Conservation (phyloP, 2,888 invertebrate genomes). For the Allolobophora icterica region DNA sequence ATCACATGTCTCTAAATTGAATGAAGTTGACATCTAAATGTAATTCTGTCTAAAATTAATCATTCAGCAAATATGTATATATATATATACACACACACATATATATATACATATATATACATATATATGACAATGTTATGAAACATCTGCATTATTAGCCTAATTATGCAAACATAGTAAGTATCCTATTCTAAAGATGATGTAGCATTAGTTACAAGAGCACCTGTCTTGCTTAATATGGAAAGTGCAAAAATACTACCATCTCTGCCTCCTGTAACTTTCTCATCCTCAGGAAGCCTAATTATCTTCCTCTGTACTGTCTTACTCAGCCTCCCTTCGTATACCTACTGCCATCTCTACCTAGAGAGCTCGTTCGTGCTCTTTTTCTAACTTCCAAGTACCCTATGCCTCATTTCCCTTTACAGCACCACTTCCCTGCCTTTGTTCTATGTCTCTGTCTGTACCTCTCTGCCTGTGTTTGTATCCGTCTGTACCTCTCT, state of each 20-base stretch:
- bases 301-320: neutral
- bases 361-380: neutral
- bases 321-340: neutral
- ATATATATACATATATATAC: too few relatives aligned
- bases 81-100: too few relatives aligned
- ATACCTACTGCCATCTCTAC: neutral
- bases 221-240: too few relatives aligned
- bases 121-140: too few relatives aligned
- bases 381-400: slow-evolving; percentile 1
- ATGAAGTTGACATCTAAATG: too few relatives aligned
- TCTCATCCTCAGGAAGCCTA: neutral
- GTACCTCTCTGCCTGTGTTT: neutral
- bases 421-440: neutral
- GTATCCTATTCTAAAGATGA: too few relatives aligned
- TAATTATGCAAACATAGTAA: too few relatives aligned
- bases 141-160: too few relatives aligned
- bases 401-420: neutral
- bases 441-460: neutral
- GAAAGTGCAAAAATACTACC: neutral
- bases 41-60: too few relatives aligned
- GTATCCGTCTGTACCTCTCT: neutral
- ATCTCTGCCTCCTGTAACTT: neutral
- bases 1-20: too few relatives aligned
- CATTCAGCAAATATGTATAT: too few relatives aligned
- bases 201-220: too few relatives aligned